Percentiles rank a stretch among this genome's conserved stretches.
Evolutionary conservation across 1,140 invertebrate species (phyloP).

Genomic region (Riptortus pedestris): DNA sequence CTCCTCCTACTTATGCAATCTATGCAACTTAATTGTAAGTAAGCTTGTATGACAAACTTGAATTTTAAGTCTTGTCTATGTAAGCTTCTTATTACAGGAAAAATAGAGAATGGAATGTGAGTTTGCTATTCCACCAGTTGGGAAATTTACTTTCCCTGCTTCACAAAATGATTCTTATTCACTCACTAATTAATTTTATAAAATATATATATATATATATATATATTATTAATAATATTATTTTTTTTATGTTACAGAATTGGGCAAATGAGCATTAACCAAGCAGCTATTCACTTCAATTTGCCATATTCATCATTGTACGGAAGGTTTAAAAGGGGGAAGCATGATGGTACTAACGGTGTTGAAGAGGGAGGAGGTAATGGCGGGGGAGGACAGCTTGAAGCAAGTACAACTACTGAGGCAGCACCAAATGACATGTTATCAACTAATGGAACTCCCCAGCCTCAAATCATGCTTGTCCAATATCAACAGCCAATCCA

Average conservation of each 20-base stretch:
- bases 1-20: no score
- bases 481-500: conserved; percentile 33
- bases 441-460: conserved; percentile 17
- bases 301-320: conserved; percentile 80
- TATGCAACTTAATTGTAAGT: no score
- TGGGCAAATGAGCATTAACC: conserved; percentile 85
- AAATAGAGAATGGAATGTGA: no score
- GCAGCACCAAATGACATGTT: conserved; percentile 6
- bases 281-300: conserved; percentile 84
- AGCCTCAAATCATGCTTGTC: conserved; percentile 33
- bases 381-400: background rate
- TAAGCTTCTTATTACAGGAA: no score
- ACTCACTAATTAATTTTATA: no score
- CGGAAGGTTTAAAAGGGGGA: conserved; percentile 70
- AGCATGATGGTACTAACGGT: conserved; percentile 39
- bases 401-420: background rate
- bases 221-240: background rate
- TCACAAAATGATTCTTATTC: no score
- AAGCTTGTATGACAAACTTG: no score
- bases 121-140: no score
- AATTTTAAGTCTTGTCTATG: no score
- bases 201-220: no score
- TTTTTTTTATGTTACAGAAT: conserved; percentile 43
- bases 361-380: conserved; percentile 25
- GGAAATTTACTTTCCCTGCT: no score